Percentiles rank a stretch among this genome's conserved stretches.
Evolutionary conservation across 2,113 vertebrate genomes (phyloP).

Genomic region (Nibea albiflora): DNA sequence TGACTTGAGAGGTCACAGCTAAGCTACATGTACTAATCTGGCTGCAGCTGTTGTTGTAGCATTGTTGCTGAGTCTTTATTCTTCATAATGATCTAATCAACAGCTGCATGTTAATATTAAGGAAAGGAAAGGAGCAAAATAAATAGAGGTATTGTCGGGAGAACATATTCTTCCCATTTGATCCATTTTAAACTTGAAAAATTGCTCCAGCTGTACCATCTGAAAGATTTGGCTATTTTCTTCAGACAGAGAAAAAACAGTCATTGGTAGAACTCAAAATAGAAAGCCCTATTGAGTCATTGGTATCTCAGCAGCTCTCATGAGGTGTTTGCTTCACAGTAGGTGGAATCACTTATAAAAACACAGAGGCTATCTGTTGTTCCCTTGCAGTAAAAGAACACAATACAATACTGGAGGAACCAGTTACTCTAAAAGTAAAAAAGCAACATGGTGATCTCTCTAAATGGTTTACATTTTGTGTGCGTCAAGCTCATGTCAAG

Average conservation of each 20-base stretch:
- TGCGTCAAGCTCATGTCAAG: background rate
- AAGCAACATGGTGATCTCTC: background rate
- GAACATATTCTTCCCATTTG: background rate
- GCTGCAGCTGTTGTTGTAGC: constrained; percentile 7
- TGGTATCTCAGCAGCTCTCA: constrained; percentile 65
- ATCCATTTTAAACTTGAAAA: constrained; percentile 10
- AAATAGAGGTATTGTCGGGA: background rate
- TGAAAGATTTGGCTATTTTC: constrained; percentile 36
- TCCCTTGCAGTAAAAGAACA: constrained; percentile 46
- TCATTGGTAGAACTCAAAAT: constrained; percentile 65
- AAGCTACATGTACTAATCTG: constrained; percentile 4
- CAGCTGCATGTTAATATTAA: constrained; percentile 6
- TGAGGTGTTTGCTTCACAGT: constrained; percentile 68
- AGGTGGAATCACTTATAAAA: constrained; percentile 65
- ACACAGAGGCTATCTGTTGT: constrained; percentile 41
- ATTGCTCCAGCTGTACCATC: constrained; percentile 19
- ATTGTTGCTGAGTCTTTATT: constrained; percentile 12
- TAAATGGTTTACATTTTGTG: background rate
- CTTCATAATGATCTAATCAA: constrained; percentile 7
- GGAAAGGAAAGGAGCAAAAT: background rate
- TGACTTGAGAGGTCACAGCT: background rate
- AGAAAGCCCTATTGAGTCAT: constrained; percentile 75
- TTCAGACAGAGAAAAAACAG: constrained; percentile 46
- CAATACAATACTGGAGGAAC: background rate
- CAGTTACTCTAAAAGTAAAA: background rate